Base-by-base conservation (phyloP, 2,888 invertebrate genomes). In the Cerastoderma edule region DNA sequence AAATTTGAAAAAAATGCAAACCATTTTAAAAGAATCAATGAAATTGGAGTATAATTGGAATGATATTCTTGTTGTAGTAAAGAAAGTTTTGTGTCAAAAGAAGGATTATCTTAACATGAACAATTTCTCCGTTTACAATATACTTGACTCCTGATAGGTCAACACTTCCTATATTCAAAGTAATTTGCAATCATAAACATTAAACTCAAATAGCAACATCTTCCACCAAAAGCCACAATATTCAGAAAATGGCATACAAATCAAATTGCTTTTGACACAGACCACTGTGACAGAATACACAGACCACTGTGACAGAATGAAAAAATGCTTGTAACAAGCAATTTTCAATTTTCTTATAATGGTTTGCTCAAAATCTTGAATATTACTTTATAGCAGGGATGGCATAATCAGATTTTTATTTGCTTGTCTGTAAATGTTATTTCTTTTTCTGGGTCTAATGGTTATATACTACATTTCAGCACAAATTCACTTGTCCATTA, bases 291-390 rank as follows among this genome's bases (percentile, higher is more conserved):
- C 16, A 39, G 16, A 39, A 39, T 39, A 16, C 39, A 39, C n/a
- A n/a, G 22, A 50, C 5, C 50, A 50, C 6, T 50, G 50, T 50
- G 50, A n/a, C 50, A 50, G 22, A 50, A 50, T 16, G 50, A 50
- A n/a, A 50, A 13, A 50, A 50, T 50, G 8, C 50, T n/a, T 5
- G n/a, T 50, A n/a, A n/a, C 22, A 5, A 50, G 50, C 8, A 50
- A 13, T 50, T 50, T 50, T n/a, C 22, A 16, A 16, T 50, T 50
- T 50, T 50, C 10, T 22, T 5, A 50, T 22, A 50, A 50, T 50
- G n/a, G 13, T 50, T 50, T 50, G 10, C n/a, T n/a, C n/a, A n/a
- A n/a, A n/a, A 13, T n/a, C 50, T 50, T 22, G 13, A 13, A 6
- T 50, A 50, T n/a, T 50, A 50, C 5, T 50, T 50, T 50, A 13